phyloP scores from a whole-genome alignment of 1,140 invertebrate genomes.

The Pseudachorutes palmiensis region DNA sequence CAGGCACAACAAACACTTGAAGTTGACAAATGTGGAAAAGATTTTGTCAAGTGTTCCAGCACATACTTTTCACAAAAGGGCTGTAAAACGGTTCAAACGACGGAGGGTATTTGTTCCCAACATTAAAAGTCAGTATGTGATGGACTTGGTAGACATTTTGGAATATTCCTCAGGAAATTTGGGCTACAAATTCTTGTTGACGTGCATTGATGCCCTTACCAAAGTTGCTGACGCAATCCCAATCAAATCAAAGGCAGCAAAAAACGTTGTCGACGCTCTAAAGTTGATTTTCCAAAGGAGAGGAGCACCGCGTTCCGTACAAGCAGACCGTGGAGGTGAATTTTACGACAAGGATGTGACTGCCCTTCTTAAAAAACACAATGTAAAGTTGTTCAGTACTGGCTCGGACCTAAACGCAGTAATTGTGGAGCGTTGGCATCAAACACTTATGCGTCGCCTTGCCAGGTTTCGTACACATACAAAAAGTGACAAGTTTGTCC shows the following conservation, averaged over 20 bases:
- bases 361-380: conserved; percentile 1
- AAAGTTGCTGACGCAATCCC: neutral
- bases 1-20: neutral
- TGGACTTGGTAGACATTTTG: conserved; percentile 9
- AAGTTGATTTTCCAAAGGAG: conserved; percentile 10
- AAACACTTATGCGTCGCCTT: conserved; percentile 5
- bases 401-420: neutral
- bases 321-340: conserved; percentile 17
- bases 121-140: neutral
- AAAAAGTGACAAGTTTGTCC: conserved; percentile 3
- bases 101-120: neutral
- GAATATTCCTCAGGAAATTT: neutral
- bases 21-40: neutral
- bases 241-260: conserved; percentile 10
- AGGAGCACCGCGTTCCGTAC: neutral
- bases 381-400: conserved; percentile 10
- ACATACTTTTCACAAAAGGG: neutral
- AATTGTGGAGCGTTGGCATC: conserved; percentile 7
- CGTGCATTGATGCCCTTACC: neutral
- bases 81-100: neutral
- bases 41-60: neutral
- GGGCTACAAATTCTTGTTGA: neutral
- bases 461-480: conserved; percentile 16
- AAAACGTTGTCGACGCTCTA: conserved; percentile 8
- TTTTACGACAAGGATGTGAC: neutral